These are phyloP conservation scores for Drosophila kikkawai DNA, from an alignment of 1,140 invertebrate genomes.

Conservation along the genomic window DNA sequence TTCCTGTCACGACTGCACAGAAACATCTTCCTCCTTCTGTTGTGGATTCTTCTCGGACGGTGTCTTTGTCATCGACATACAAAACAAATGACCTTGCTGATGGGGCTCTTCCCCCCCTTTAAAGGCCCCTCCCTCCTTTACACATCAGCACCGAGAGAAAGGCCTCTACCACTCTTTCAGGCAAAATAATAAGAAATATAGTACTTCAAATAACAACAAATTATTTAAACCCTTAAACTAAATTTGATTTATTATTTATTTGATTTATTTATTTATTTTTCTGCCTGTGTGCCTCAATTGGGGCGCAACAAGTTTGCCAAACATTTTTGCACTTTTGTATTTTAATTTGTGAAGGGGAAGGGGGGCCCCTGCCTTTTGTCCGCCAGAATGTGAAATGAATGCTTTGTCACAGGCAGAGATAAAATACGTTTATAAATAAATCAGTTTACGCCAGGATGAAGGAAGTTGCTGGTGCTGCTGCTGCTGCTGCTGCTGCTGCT, in stretches of 20 bases:
- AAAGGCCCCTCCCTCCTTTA: not conserved
- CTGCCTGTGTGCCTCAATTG: slow-evolving; percentile 9
- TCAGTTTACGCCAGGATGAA: slow-evolving; percentile 74
- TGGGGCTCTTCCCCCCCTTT: slow-evolving; percentile 6
- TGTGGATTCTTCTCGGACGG: slow-evolving; percentile 40
- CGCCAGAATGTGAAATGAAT: slow-evolving; percentile 62
- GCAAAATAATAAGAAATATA: not conserved
- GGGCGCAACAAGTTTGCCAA: slow-evolving; percentile 77
- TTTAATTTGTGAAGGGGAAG: slow-evolving; percentile 41
- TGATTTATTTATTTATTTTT: not conserved
- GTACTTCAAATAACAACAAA: no score
- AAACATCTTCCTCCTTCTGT: slow-evolving; percentile 51
- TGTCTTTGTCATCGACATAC: slow-evolving; percentile 76
- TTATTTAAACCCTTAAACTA: no score
- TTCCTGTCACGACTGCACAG: slow-evolving; percentile 68
- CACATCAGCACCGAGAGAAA: slow-evolving; percentile 10
- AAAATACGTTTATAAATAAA: slow-evolving; percentile 82
- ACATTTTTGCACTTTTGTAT: slow-evolving; percentile 71
- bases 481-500: slow-evolving; percentile 19
- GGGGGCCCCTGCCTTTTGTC: slow-evolving; percentile 40
- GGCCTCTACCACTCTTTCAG: not conserved
- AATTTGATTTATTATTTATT: no score
- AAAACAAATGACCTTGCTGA: slow-evolving; percentile 80
- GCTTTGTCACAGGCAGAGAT: slow-evolving; percentile 67
- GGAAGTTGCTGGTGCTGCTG: slow-evolving; percentile 50